Evolutionary conservation across 2,797 vertebrate species (phyloP), one percentile per base, ranked within the genome.

Genomic region (Caiman crocodilus): DNA sequence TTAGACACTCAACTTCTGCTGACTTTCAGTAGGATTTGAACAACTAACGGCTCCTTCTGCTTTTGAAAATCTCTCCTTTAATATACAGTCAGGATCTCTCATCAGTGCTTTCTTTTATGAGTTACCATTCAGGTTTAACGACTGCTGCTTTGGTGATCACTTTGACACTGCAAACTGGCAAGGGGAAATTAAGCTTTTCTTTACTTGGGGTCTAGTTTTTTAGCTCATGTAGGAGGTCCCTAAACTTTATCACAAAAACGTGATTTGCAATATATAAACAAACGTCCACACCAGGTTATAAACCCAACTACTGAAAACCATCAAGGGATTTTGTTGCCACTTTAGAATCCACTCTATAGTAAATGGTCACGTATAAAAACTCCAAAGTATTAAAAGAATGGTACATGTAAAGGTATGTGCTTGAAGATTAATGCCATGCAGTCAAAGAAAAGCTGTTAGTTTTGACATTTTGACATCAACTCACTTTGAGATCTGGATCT

Each of bases 391-490:
- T 94, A 94, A 88, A 87, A 87, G 32, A 32, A 93, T 80, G 94
- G 56, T 59, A 61, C 13, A 89, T 2, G 20, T 79, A 93, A 96
- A 95, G 89, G 85, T 94, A 76, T 91, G 81, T 79, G 82, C 86
- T 71, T 92, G 67, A 85, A 97, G 94, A 96, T 96, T 95, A 93
- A 97, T 97, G 95, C 87, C 25, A 77, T 2, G 67, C 85, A 97
- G 93, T 96, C 93, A 97, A 97, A 94, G 95, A 96, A 97, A 96
- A 94, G 87, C 87, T 95, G 92, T 95, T 95, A 96, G 94, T 97
- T 96, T 92, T 97, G 96, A 98, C 95, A 98, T 97, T 96, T 95
- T 97, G 96, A 98, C 96, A 96, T 79, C 90, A 89, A 96, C 89
- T 97, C 94, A 92, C 90, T 96, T 97, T 90, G 96, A 89, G 88